Conservation (phyloP, 2,113 vertebrate genomes). For the Pelobates fuscus region DNA sequence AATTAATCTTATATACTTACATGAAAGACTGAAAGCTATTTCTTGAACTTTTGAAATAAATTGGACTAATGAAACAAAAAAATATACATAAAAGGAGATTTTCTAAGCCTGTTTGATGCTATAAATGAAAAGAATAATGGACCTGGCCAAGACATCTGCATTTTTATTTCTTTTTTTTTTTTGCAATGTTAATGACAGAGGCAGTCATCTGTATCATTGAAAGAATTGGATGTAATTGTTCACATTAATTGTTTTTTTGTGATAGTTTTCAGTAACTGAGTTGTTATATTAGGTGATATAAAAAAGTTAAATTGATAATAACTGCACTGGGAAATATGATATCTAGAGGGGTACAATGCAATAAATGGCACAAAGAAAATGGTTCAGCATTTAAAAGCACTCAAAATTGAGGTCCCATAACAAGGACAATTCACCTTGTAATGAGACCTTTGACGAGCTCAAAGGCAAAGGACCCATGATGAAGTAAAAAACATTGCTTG, state of each 20-base stretch:
- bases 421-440: too few species aligned
- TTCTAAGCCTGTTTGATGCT: constrained; percentile 21
- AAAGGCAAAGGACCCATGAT: too few species aligned
- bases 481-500: too few species aligned
- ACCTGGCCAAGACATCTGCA: background rate
- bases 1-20: background rate
- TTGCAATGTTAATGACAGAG: constrained; percentile 25
- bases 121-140: constrained; percentile 11
- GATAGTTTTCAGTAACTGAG: constrained; percentile 10
- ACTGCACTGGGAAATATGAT: too few species aligned
- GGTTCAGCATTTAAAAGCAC: too few species aligned
- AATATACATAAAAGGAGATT: constrained; percentile 29
- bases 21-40: constrained; percentile 14
- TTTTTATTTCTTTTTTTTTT: constrained; percentile 7
- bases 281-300: too few species aligned
- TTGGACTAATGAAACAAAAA: constrained; percentile 25
- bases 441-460: too few species aligned
- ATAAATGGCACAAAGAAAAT: too few species aligned
- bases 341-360: too few species aligned
- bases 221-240: constrained; percentile 18
- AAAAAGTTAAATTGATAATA: too few species aligned
- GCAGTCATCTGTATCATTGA: constrained; percentile 28
- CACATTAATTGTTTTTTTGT: constrained; percentile 30
- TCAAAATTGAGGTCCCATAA: too few species aligned
- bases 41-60: constrained; percentile 27